Base-by-base conservation (phyloP, 2,888 invertebrate species). In the Synanthedon vespiformis region DNA sequence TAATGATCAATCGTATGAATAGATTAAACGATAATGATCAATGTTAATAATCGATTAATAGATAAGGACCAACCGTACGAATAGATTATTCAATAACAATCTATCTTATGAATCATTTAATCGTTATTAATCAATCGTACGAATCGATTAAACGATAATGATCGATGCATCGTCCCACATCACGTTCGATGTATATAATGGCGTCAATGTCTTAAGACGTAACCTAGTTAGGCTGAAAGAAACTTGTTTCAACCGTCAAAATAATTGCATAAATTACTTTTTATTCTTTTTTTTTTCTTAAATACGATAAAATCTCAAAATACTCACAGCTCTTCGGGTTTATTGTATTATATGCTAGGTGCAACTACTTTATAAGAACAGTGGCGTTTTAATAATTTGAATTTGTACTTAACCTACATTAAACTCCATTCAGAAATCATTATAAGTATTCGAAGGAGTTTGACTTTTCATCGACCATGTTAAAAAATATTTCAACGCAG, bases 271-370 rank as follows among this genome's bases (percentile, higher is more conserved):
- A 68, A 48, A 73, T 71, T 71, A 72, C 62, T 60, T 67, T 60
- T 58, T 56, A 34, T 70, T 71, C n/a, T 40, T 74, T 67, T 72
- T 22, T 76, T 70, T 71, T 67, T 75, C 84, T 85, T 85, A 80
- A 76, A 77, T 81, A 86, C 84, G 86, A 85, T 87, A 86, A 87
- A 86, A 87, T 86, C 86, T 87, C 87, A 85, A 84, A 87, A 85
- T 84, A 79, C 79, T 87, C 87, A 87, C 87, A 87, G 87, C 86
- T 87, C 87, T 72, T 87, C 84, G 81, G 86, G 79, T 85, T 86
- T 85, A 86, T 86, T 85, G 80, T 84, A 79, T 80, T 79, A 76
- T 75, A 82, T 79, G 78, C 86, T 87, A 87, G 80, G 87, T 87
- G 87, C 86, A 86, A 70, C 87, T 87, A 87, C 87, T 71, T 82